Base-by-base conservation (phyloP, 2,888 invertebrate species). In the Drosophila kuntzei region DNA sequence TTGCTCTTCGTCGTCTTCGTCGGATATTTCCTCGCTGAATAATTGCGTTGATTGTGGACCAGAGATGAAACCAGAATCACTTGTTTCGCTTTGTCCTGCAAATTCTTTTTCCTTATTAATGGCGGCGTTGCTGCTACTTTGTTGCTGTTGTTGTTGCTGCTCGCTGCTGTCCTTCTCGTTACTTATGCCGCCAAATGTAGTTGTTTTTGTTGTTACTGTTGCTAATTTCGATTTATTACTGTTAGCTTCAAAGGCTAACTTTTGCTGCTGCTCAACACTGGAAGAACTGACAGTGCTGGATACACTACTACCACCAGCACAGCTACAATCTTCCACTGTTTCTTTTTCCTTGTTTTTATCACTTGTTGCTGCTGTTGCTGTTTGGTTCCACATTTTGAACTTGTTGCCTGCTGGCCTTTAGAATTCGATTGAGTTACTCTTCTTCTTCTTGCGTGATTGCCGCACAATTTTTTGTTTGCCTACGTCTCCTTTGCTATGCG, bases 61-160 rank as follows among this genome's bases (percentile, higher is more conserved):
- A 5, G 93, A 93, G 68, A 93, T 89, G 74, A 93, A 93, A 58
- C 93, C 93, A 61, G 93, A 93, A 90, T 93, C 93, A 67, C 78
- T 79, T 54, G 82, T 79, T 78, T 89, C 91, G 51, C 75, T 81
- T 74, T 80, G 71, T 61, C 65, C 73, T 57, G 73, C 72, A 58
- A 82, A 66, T 67, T 77, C 82, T 65, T 82, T 80, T 71, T 77
- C 69, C 64, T 85, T 77, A 63, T 80, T 85, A 83, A 86, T 86
- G 75, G 72, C 83, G 72, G 67, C 69, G 66, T 57, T 47, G 36
- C 27, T 67, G 55, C 43, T 51, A 27, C 62, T 66, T 39, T 44
- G 60, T 46, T 63, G 60, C 63, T 76, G 73, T 63, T 69, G 67
- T 46, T 60, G 64, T 53, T 63, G 57, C 55, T 73, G 50, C 59